These are phyloP conservation scores for Scaptomyza polygonia DNA, from an alignment of 2,888 invertebrate genomes.

Conservation along the genomic window DNA sequence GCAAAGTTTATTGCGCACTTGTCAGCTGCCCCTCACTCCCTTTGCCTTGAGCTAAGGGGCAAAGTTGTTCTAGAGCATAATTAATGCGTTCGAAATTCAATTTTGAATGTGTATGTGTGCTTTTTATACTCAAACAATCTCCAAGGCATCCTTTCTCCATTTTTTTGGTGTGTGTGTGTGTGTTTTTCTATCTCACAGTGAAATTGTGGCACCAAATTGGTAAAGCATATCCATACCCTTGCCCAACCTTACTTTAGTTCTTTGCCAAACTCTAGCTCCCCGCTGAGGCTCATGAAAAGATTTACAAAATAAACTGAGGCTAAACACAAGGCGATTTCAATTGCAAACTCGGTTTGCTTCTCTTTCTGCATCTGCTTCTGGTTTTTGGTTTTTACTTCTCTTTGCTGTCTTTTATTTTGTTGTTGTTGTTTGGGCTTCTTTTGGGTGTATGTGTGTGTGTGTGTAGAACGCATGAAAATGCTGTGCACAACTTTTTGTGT, in stretches of 20 bases:
- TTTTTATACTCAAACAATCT: background rate
- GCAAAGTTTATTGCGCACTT: slow-evolving; percentile 33
- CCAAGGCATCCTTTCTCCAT: background rate
- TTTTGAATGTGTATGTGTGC: slow-evolving; percentile 32
- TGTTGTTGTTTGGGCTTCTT: slow-evolving; percentile 8
- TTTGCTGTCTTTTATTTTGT: slow-evolving; percentile 1
- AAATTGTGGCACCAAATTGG: slow-evolving; percentile 11
- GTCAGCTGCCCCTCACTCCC: slow-evolving; percentile 15
- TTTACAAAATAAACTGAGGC: slow-evolving; percentile 51
- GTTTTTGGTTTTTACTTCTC: background rate
- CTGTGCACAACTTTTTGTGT: slow-evolving; percentile 26
- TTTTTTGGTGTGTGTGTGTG: background rate
- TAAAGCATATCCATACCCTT: background rate
- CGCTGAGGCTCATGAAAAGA: slow-evolving; percentile 20
- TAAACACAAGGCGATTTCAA: slow-evolving; percentile 31
- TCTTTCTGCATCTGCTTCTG: background rate
- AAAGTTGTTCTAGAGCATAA: slow-evolving; percentile 45
- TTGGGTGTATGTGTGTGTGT: background rate
- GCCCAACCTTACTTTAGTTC: background rate
- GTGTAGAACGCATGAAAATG: slow-evolving; percentile 31
- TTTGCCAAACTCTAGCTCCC: background rate
- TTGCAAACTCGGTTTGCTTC: slow-evolving; percentile 18
- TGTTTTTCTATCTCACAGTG: slow-evolving; percentile 7
- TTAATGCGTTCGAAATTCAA: slow-evolving; percentile 58
- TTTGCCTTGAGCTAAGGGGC: slow-evolving; percentile 4